These are phyloP conservation scores for Camelus bactrianus DNA, from an alignment of 2,113 vertebrate genomes.

Conservation along the genomic window DNA sequence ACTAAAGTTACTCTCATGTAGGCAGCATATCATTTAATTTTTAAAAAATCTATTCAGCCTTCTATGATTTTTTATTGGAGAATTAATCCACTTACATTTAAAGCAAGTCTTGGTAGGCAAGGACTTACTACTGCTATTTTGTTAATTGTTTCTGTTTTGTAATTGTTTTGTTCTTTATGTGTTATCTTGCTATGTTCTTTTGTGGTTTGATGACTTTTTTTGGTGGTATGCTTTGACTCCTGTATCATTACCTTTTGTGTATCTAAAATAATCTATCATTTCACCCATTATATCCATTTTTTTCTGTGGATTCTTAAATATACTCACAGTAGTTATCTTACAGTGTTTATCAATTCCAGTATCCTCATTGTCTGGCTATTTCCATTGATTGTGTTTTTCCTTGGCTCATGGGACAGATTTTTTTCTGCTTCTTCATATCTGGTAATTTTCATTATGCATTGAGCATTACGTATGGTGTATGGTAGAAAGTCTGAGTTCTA, in stretches of 20 bases:
- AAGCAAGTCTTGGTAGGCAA: not conserved
- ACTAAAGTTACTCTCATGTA: not conserved
- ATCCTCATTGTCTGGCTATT: not conserved
- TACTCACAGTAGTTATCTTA: not conserved
- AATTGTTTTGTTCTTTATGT: not conserved
- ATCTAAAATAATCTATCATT: not conserved
- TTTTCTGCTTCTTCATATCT: not conserved
- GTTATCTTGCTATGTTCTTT: not conserved
- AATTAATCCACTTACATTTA: not conserved
- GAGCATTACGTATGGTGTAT: not conserved
- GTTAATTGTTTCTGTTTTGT: not conserved
- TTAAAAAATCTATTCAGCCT: not conserved
- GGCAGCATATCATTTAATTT: not conserved
- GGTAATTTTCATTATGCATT: not conserved
- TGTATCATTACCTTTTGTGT: not conserved
- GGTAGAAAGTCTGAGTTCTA: not conserved
- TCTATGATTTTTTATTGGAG: not conserved
- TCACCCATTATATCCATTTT: not conserved
- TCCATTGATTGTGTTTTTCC: not conserved
- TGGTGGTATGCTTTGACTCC: not conserved
- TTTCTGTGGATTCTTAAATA: not conserved
- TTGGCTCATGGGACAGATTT: not conserved
- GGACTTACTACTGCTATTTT: not conserved
- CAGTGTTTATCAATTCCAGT: not conserved
- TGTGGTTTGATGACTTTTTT: not conserved